These are phyloP conservation scores for Psococerastis gibbosa DNA, from an alignment of 2,888 invertebrate genomes.

Conservation along the genomic window DNA sequence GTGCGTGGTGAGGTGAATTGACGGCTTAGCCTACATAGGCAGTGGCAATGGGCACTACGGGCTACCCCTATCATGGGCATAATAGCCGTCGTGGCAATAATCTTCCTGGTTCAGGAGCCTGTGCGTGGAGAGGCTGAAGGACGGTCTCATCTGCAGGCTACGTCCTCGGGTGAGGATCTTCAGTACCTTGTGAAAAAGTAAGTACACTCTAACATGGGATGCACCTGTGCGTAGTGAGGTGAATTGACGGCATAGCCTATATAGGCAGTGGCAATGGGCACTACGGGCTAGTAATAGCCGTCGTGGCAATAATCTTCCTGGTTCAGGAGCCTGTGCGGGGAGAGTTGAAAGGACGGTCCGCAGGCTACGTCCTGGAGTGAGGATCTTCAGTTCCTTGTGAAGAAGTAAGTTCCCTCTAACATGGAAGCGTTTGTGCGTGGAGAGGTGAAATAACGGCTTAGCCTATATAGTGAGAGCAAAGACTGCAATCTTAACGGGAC, in stretches of 20 bases:
- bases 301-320: slow-evolving; percentile 50
- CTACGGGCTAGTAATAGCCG: slow-evolving; percentile 70
- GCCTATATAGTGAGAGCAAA: slow-evolving; percentile 92
- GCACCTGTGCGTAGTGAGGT: too few species aligned
- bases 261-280: slow-evolving; percentile 96
- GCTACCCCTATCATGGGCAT: slow-evolving; percentile 78
- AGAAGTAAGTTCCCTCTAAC: slow-evolving; percentile 67
- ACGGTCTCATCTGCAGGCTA: slow-evolving; percentile 46
- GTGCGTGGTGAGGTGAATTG: too few species aligned
- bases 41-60: slow-evolving; percentile 90
- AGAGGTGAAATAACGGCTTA: slow-evolving; percentile 56
- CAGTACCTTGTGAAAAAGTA: slow-evolving; percentile 53
- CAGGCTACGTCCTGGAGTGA: slow-evolving; percentile 50
- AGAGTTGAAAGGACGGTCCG: slow-evolving; percentile 62
- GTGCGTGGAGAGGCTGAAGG: slow-evolving; percentile 73
- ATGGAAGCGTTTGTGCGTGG: too few species aligned
- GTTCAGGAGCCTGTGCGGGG: slow-evolving; percentile 78
- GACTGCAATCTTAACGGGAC: slow-evolving; percentile 44
- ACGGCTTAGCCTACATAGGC: too few species aligned
- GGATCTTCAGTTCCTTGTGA: slow-evolving; percentile 50
- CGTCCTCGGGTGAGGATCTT: slow-evolving; percentile 59
- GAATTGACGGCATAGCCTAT: too few species aligned
- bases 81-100: slow-evolving; percentile 57
- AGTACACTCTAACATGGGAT: too few species aligned
- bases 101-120: slow-evolving; percentile 63